Percentiles rank a stretch among this genome's conserved stretches.
Evolutionary conservation across 2,797 vertebrate species (phyloP).

Genomic region (Limnodromus scolopaceus): DNA sequence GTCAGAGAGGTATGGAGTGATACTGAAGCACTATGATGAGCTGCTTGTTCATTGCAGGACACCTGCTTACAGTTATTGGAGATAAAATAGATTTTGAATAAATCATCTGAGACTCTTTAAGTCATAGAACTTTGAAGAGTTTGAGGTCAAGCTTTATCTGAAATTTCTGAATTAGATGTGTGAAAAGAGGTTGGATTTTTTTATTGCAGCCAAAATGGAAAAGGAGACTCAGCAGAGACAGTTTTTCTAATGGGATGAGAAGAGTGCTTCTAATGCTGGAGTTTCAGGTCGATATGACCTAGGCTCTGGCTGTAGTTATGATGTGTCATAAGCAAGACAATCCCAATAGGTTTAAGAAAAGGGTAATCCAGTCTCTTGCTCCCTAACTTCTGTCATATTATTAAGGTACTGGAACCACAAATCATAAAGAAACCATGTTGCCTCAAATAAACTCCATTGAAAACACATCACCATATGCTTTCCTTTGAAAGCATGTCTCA

Average conservation of each 20-base stretch:
- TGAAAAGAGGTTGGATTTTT: not conserved
- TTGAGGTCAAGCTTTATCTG: not conserved
- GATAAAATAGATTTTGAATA: conserved; percentile 31
- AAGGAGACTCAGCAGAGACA: not conserved
- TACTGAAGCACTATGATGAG: not conserved
- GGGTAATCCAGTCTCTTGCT: not conserved
- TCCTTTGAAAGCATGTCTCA: not conserved
- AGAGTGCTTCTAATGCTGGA: not conserved
- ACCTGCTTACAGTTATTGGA: not conserved
- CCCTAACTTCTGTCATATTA: not conserved
- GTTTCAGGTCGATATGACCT: not conserved
- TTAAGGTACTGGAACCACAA: not conserved
- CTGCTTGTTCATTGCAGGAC: not conserved
- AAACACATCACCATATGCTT: not conserved
- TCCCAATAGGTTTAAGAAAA: not conserved
- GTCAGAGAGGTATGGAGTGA: not conserved
- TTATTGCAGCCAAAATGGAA: not conserved
- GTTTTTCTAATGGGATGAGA: not conserved
- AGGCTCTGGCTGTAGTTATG: not conserved
- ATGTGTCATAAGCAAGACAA: not conserved
- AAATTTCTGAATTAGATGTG: not conserved
- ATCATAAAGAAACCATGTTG: not conserved
- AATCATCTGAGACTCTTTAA: not conserved
- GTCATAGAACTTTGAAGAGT: not conserved
- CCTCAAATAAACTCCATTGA: not conserved